Evolutionary conservation across 2,113 vertebrate genomes (phyloP).

Genomic region (Siniperca chuatsi): DNA sequence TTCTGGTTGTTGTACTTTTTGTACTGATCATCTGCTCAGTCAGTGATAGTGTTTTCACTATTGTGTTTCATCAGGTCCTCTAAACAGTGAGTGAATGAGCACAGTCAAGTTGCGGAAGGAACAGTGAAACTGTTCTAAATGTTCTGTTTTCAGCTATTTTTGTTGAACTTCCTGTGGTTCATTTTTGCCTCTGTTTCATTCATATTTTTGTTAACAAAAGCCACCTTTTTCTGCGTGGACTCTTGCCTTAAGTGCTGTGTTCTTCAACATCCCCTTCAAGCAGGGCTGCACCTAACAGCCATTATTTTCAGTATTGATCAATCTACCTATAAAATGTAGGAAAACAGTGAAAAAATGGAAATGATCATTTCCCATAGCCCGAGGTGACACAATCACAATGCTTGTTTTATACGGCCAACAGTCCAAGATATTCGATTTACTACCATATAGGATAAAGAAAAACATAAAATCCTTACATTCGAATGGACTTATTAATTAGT

Average conservation of each 20-base stretch:
- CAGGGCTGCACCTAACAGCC: neutral
- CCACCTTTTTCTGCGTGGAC: neutral
- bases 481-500: too few species aligned
- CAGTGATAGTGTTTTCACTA: neutral
- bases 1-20: neutral
- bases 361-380: neutral
- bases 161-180: neutral
- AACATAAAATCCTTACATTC: neutral
- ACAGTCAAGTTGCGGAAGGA: neutral
- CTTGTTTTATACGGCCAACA: neutral
- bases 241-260: neutral
- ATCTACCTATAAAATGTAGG: neutral
- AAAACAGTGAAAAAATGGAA: neutral
- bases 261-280: neutral
- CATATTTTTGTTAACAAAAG: neutral
- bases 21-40: neutral
- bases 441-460: neutral
- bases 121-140: neutral
- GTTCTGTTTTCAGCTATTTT: neutral
- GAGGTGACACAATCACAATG: too few species aligned
- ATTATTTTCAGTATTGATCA: neutral
- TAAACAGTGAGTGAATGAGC: neutral
- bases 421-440: neutral
- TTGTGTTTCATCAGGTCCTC: neutral
- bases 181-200: neutral